Evolutionary conservation across 2,888 invertebrate species (phyloP), one percentile per base, ranked within the genome.

Genomic region (Leptura quadrifasciata): DNA sequence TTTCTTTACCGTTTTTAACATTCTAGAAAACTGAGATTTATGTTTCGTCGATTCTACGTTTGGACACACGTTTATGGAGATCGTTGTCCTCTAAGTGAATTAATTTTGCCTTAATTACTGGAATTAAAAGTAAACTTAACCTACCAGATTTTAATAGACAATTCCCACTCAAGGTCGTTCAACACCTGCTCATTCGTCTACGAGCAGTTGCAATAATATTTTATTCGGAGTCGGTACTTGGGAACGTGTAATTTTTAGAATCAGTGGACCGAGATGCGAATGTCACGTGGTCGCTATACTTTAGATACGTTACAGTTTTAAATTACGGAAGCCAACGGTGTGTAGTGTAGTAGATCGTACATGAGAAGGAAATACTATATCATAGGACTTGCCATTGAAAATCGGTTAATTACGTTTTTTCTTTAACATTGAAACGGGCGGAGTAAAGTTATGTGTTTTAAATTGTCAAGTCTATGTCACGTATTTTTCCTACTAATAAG

Each of bases 281-380:
- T 17, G 17, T 61, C 61, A 27, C 35, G 61, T 17, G 61, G 12
- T 61, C 35, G 12, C 35, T 24, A n/a, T 24, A 27, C 24, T 60
- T 24, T 0, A 31, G 20, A 58, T 70, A 57, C 12, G 57, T 70
- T 70, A 70, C 70, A n/a, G 70, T 70, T 58, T 58, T 17, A 70
- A 20, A 20, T 70, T 70, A 55, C 70, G 60, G 70, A 57, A 70
- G 27, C 58, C 70, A 31, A 18, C 18, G 18, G 47, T n/a, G 47
- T 47, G 47, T 47, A n/a, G 64, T 12, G 39, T 31, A 27, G 58
- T n/a, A 20, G 21, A 24, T 58, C 58, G n/a, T 15, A n/a, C 15
- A 27, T 58, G 58, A 58, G 58, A 58, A 58, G 21, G 58, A 58
- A 58, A 15, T 58, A 58, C n/a, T 24, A 15, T 21, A 21, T 15